phyloP scores from a whole-genome alignment of 2,113 vertebrate genomes.

The Nannobrachium achirus region DNA sequence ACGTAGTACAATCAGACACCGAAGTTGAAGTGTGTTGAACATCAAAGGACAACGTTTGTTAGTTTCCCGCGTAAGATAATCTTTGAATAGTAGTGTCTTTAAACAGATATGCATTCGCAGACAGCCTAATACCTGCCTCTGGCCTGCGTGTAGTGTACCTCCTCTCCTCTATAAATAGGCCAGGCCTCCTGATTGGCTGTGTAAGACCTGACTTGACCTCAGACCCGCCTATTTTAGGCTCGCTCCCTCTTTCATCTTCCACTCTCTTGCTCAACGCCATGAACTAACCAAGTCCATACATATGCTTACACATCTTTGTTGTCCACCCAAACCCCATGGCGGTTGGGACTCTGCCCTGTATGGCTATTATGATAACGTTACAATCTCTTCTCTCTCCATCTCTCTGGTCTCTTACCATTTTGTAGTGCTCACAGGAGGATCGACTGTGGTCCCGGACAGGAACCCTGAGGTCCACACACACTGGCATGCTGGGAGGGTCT shows the following conservation, averaged over 20 bases:
- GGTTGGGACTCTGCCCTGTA: too few relatives aligned
- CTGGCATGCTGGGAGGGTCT: slow-evolving; percentile 76
- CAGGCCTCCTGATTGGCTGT: slow-evolving; percentile 1
- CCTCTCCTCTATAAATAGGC: slow-evolving; percentile 37
- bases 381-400: background rate
- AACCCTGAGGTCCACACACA: slow-evolving; percentile 72
- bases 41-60: too few relatives aligned
- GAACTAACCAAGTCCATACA: too few relatives aligned
- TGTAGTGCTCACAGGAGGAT: slow-evolving; percentile 86
- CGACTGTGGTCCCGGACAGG: slow-evolving; percentile 84
- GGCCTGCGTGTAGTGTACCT: background rate
- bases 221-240: slow-evolving; percentile 61
- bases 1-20: too few relatives aligned
- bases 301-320: too few relatives aligned
- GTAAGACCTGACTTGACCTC: slow-evolving; percentile 29
- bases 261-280: background rate
- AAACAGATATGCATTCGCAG: background rate
- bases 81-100: too few relatives aligned
- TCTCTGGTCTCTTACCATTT: slow-evolving; percentile 83
- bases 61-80: too few relatives aligned
- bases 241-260: slow-evolving; percentile 14
- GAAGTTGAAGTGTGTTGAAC: too few relatives aligned
- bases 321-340: too few relatives aligned
- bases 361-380: too few relatives aligned
- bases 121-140: slow-evolving; percentile 37